Base-by-base conservation (phyloP, 2,797 vertebrate species). In the Phoxinus dragarum region DNA sequence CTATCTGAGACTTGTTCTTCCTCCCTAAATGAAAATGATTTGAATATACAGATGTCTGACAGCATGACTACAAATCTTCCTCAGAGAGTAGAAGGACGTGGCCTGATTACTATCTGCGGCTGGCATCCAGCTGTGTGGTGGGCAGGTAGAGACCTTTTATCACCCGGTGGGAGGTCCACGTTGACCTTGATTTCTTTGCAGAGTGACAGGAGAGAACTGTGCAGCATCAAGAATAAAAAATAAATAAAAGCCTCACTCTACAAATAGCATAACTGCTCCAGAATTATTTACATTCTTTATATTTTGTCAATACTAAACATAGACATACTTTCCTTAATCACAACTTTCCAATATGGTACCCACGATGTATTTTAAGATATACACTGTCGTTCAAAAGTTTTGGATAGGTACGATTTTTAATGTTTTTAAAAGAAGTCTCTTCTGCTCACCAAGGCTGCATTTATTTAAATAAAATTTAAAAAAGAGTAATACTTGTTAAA, bases 261-360 rank as follows among this genome's bases (percentile, higher is more conserved):
- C 47, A 80, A 59, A 59, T 10, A n/a, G 52, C 31, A 54, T 14
- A 68, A 68, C 74, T 40, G 16, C 19, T 73, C 84, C 27, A 68
- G 54, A 56, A 52, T 74, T 73, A 90, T 91, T 92, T 92, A 90
- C 85, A 89, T 93, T 92, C 92, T 93, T 89, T 89, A 94, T 40
- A 92, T 94, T 91, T 88, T 90, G 61, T 83, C 86, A 85, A 86
- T 86, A 84, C 88, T 88, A 47, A 85, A 85, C 89, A 77, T 86
- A 87, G 83, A 88, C 87, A 88, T 14, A 67, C 6, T 34, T 75
- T 40, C 23, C 14, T 49, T 38, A 81, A 44, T 72, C n/a, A 61
- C 1, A 34, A 66, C 21, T 17, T 56, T 38, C 31, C 49, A 11
- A 34, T 56, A 86, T 88, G 85, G 90, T 91, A 47, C 3, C 11